Base-by-base conservation (phyloP, 1,140 invertebrate species). In the Lutraria rhynchaena region DNA sequence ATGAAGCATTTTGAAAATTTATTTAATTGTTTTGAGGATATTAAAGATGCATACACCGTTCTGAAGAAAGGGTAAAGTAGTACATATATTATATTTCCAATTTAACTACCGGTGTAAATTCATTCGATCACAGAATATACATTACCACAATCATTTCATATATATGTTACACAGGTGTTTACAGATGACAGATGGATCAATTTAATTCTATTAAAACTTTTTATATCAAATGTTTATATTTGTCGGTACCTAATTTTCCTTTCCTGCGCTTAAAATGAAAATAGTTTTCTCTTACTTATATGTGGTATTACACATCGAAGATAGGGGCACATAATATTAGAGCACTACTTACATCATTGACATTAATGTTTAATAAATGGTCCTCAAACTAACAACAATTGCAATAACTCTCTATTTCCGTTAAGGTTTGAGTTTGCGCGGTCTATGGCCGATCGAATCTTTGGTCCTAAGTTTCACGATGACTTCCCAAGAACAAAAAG, bases 401-500 rank as follows among this genome's bases (percentile, higher is more conserved):
- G 7, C 19, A 55, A 4, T 9, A 63, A 63, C 15, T 63, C 44
- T 24, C 41, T n/a, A n/a, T 69, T 37, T 35, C 29, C n/a, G 27
- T 75, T 9, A 17, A 86, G 85, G n/a, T 81, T 77, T 57, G 67
- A 78, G 19, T 81, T 57, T 58, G 85, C 83, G 24, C 63, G 71
- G 27, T 60, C 76, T 3, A 41, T 86, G 15, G 60, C 85, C 9
- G 77, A 85, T 46, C 29, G 71, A 19, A 81, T 86, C 33, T 86
- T 85, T 78, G 85, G 85, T 29, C 83, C 85, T 19, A 86, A 78
- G 35, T 78, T 51, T 60, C 85, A 86, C 77, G 74, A 83, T 37
- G 63, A 67, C 22, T 86, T 86, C 37, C 83, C 85, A 5, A 53
- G 67, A 2, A 37, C 22, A 29, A 67, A 63, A 15, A 60, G 85